Evolutionary conservation across 2,888 invertebrate species (phyloP).

Genomic region (Nymphalis c-album): DNA sequence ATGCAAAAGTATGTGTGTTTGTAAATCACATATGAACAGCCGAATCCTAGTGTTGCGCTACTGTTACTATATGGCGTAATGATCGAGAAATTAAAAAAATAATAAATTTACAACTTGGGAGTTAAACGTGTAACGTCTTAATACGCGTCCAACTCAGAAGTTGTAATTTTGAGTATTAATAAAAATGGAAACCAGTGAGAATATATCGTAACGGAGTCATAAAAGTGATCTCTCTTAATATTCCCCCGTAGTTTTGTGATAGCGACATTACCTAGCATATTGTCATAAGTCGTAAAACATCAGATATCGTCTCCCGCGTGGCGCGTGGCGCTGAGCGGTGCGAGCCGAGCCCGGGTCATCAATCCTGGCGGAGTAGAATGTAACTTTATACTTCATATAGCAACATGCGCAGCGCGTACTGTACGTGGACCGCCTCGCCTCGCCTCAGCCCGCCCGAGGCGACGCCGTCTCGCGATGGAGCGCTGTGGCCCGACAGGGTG

Average conservation of each 20-base stretch:
- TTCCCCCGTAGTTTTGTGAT: constrained; percentile 5
- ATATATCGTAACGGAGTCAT: neutral
- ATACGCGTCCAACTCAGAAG: too few species aligned
- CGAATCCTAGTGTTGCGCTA: too few species aligned
- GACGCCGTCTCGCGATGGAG: neutral
- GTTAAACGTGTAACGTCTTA: too few species aligned
- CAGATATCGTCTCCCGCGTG: constrained; percentile 22
- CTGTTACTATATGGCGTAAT: too few species aligned
- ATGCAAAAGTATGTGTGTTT: too few species aligned
- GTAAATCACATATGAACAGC: too few species aligned
- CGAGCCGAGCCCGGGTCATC: constrained; percentile 13
- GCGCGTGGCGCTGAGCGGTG: constrained; percentile 22
- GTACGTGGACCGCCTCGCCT: neutral
- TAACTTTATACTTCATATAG: neutral
- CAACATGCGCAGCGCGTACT: neutral
- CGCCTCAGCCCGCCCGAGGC: neutral
- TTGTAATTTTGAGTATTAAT: too few species aligned
- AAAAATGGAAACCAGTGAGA: neutral
- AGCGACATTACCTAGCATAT: constrained; percentile 14
- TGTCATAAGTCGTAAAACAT: constrained; percentile 24
- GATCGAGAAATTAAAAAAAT: too few species aligned
- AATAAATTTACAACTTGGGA: too few species aligned
- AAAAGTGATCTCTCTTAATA: neutral
- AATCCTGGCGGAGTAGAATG: neutral
- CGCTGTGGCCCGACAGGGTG: neutral